These are phyloP conservation scores for Panzeria rudis DNA, from an alignment of 2,888 invertebrate species.

Conservation along the genomic window DNA sequence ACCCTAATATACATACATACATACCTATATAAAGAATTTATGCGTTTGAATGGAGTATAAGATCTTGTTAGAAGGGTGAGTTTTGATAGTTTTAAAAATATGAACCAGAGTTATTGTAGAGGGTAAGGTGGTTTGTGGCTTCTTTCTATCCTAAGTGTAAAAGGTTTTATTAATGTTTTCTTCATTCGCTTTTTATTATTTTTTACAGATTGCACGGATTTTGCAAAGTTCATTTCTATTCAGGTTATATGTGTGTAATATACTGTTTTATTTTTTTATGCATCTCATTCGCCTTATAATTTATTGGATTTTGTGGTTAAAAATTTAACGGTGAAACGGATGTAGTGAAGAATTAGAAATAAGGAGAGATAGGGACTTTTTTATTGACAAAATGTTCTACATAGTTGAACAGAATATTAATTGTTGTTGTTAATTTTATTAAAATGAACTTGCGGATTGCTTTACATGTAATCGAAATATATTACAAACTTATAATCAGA, in stretches of 20 bases:
- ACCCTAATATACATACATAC: not conserved
- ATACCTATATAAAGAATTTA: constrained; percentile 5
- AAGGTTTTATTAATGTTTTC: not conserved
- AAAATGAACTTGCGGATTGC: constrained; percentile 57
- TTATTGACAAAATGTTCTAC: constrained; percentile 31
- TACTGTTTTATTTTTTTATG: constrained; percentile 41
- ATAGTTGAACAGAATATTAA: constrained; percentile 57
- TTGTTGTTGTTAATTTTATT: constrained; percentile 58
- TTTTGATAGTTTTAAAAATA: constrained; percentile 41
- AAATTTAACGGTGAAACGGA: constrained; percentile 47
- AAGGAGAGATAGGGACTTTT: not conserved
- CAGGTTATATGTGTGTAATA: constrained; percentile 55
- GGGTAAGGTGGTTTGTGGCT: constrained; percentile 9
- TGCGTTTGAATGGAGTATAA: constrained; percentile 28
- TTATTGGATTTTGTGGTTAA: constrained; percentile 67
- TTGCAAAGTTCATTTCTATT: constrained; percentile 68
- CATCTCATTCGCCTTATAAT: constrained; percentile 64
- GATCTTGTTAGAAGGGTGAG: not conserved
- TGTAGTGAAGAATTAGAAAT: not conserved
- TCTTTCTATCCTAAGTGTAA: not conserved
- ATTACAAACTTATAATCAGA: constrained; percentile 21
- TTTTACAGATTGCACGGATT: constrained; percentile 59
- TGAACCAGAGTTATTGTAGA: constrained; percentile 8
- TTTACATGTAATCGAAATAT: constrained; percentile 23
- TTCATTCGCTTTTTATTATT: constrained; percentile 30